Conservation (phyloP, 2,888 invertebrate species). For the Mesoligia furuncula region DNA sequence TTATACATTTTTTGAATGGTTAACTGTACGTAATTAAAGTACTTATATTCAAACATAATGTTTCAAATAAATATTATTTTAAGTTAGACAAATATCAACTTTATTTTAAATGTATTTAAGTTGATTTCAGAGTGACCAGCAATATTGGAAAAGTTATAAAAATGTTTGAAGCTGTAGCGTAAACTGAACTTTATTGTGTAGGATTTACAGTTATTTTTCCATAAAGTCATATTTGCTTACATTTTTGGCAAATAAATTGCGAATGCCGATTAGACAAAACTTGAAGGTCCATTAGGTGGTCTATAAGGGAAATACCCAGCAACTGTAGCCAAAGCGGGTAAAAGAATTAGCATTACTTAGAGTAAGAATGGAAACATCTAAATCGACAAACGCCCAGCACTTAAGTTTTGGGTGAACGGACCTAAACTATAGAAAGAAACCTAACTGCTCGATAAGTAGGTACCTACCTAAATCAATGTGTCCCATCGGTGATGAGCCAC, state of each 20-base stretch:
- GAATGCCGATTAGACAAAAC: not conserved
- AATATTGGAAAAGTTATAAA: too few relatives aligned
- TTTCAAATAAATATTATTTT: too few relatives aligned
- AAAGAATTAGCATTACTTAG: not conserved
- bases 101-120: too few relatives aligned
- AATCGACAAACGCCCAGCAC: not conserved
- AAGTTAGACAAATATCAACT: too few relatives aligned
- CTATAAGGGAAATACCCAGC: not conserved
- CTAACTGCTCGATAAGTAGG: not conserved
- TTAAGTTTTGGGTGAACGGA: not conserved
- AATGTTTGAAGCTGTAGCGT: too few relatives aligned
- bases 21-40: not conserved
- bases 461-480: not conserved
- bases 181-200: too few relatives aligned
- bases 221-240: too few relatives aligned
- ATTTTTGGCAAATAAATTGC: too few relatives aligned
- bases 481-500: conserved; percentile 12
- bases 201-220: too few relatives aligned
- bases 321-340: not conserved
- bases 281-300: not conserved
- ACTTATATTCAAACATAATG: too few relatives aligned
- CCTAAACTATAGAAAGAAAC: not conserved
- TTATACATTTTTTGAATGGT: too few relatives aligned
- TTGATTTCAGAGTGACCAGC: too few relatives aligned
- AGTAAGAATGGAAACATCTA: not conserved